Evolutionary conservation across 2,888 invertebrate genomes (phyloP), one percentile per base, ranked within the genome.

Genomic region (Callinectes sapidus): DNA sequence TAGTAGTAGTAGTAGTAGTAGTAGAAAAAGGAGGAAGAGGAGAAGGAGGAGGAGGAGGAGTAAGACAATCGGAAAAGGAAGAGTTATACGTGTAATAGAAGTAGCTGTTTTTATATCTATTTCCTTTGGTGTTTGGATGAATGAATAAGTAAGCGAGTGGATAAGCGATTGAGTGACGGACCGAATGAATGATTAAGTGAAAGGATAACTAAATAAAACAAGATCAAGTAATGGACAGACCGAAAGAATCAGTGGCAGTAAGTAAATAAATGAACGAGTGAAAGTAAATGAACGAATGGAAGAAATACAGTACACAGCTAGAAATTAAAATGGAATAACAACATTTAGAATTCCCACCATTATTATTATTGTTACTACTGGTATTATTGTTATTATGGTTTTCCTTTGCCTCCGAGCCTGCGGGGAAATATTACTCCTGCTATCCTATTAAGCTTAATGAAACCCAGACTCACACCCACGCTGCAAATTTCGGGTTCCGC

Each of bases 391-490:
- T 71, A 71, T 71, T 71, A 71, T 71, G 71, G n/a, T 28, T 48
- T 71, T 28, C 71, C 28, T 71, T 71, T 71, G n/a, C 71, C 23
- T 71, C 71, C 71, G 28, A 6, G n/a, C 71, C 28, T 13, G 18
- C 5, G 61, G 71, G 71, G 32, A 81, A 81, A 81, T 81, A 81
- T 81, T 81, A 81, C 35, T 81, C 81, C 32, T 35, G 35, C 81
- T 81, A 35, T 81, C 81, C 32, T 81, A 81, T 81, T 81, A 81
- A 81, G 81, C 81, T 81, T 81, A 81, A 81, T 81, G 32, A 81
- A 81, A 81, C 32, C 71, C 71, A 28, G 81, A 81, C 81, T 18
- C 81, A 35, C 71, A 71, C 71, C 61, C 61, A 61, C 61, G 23
- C 61, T 23, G 71, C 28, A 71, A 71, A 71, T 71, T 71, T 28